Conservation (phyloP, 2,888 invertebrate genomes). For the Drosophila suboccidentalis region DNA sequence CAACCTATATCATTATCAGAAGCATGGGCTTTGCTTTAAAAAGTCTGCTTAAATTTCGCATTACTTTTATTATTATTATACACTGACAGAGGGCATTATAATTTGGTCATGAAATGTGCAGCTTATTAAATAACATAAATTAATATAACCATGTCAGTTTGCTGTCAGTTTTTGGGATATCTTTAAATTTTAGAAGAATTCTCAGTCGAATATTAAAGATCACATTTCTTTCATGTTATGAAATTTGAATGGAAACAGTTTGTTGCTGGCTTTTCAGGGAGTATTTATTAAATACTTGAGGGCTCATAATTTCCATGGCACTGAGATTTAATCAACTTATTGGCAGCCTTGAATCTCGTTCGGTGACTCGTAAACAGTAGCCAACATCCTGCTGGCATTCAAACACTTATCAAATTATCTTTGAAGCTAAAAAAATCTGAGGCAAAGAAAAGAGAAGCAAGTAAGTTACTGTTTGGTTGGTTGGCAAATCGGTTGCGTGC, state of each 20-base stretch:
- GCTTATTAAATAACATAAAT: too few species aligned
- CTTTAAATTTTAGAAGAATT: too few species aligned
- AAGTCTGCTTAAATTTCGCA: background rate
- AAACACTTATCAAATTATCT: constrained; percentile 80
- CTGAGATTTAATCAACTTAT: constrained; percentile 26
- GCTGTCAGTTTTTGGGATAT: too few species aligned
- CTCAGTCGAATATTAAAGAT: background rate
- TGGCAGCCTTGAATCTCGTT: constrained; percentile 24
- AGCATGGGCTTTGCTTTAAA: background rate
- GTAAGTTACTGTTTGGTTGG: constrained; percentile 24
- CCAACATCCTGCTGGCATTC: constrained; percentile 56
- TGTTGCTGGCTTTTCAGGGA: background rate
- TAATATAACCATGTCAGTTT: too few species aligned
- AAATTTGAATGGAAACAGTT: background rate
- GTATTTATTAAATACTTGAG: constrained; percentile 5
- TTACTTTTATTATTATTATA: background rate
- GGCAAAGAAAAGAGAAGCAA: background rate
- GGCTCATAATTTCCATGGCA: constrained; percentile 19
- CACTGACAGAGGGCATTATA: too few species aligned
- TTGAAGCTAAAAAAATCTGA: constrained; percentile 16
- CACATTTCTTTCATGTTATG: background rate
- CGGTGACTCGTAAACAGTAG: constrained; percentile 48
- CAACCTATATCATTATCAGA: background rate
- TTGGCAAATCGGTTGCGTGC: constrained; percentile 64
- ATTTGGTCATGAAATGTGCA: too few species aligned